Conservation (phyloP, 2,797 vertebrate genomes). For the Pelobates cultripes region DNA sequence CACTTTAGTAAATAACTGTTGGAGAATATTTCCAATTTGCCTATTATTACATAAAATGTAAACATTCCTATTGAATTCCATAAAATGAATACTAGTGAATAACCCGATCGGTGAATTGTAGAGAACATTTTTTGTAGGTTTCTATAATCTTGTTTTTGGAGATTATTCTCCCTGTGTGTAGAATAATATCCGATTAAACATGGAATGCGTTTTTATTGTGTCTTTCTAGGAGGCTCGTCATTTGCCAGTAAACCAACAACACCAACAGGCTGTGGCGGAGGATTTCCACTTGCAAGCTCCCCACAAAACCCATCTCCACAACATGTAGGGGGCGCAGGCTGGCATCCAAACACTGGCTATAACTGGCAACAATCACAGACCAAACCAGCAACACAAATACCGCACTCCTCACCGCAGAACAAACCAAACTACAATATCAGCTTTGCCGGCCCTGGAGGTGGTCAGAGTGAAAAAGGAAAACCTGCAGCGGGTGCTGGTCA, state of each 20-base stretch:
- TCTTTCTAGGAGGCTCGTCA: slow-evolving; percentile 72
- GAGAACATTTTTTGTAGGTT: too few relatives aligned
- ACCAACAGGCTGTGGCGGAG: slow-evolving; percentile 86
- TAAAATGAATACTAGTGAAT: too few relatives aligned
- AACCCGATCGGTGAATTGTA: too few relatives aligned
- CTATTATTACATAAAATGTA: too few relatives aligned
- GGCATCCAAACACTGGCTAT: slow-evolving; percentile 80
- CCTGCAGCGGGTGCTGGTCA: slow-evolving; percentile 77
- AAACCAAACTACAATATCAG: slow-evolving; percentile 95
- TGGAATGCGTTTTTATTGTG: background rate
- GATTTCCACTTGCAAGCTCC: slow-evolving; percentile 88
- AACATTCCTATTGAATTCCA: too few relatives aligned
- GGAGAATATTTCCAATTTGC: too few relatives aligned
- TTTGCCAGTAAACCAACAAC: slow-evolving; percentile 96
- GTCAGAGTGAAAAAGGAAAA: slow-evolving; percentile 77
- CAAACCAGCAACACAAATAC: slow-evolving; percentile 76
- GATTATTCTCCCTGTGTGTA: too few relatives aligned
- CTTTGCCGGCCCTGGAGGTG: slow-evolving; percentile 81
- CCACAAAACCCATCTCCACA: slow-evolving; percentile 91
- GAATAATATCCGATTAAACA: too few relatives aligned
- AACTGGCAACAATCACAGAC: slow-evolving; percentile 76
- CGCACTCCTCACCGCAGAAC: slow-evolving; percentile 91
- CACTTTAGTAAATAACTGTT: too few relatives aligned
- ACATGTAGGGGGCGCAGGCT: slow-evolving; percentile 76
- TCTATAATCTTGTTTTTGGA: too few relatives aligned